Percentiles rank a stretch among this genome's conserved stretches.
Evolutionary conservation across 2,113 vertebrate genomes (phyloP).

Genomic region (Mobula birostris): DNA sequence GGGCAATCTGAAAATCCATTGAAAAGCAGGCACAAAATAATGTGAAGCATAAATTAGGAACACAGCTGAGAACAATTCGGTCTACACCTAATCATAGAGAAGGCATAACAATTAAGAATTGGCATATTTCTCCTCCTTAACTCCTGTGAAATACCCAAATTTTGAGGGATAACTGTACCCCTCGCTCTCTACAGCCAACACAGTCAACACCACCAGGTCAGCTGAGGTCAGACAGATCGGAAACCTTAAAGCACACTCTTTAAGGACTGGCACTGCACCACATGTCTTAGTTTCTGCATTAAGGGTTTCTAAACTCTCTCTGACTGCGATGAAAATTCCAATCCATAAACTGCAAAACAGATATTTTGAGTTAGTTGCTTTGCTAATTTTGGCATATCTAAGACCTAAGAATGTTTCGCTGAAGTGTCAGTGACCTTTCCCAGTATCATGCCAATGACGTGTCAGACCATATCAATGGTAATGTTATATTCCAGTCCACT

Average conservation of each 20-base stretch:
- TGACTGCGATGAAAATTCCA: neutral
- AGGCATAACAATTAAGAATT: neutral
- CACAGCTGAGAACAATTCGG: neutral
- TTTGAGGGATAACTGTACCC: constrained; percentile 1
- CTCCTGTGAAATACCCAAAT: neutral
- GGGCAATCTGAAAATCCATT: neutral
- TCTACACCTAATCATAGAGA: neutral
- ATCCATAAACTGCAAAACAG: neutral
- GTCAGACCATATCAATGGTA: neutral
- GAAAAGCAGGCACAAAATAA: neutral
- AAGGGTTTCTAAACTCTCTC: neutral
- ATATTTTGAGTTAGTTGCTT: neutral
- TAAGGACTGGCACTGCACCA: neutral
- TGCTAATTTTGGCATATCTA: neutral
- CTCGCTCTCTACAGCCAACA: neutral
- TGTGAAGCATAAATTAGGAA: neutral
- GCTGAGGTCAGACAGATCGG: neutral
- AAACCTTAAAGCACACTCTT: neutral
- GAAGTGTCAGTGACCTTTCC: neutral
- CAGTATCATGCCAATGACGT: neutral
- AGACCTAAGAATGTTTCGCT: neutral
- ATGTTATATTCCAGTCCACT: neutral
- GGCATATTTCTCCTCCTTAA: neutral
- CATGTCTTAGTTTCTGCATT: neutral
- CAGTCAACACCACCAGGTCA: neutral